These are phyloP conservation scores for Oligia strigilis DNA, from an alignment of 2,888 invertebrate species.

Conservation along the genomic window DNA sequence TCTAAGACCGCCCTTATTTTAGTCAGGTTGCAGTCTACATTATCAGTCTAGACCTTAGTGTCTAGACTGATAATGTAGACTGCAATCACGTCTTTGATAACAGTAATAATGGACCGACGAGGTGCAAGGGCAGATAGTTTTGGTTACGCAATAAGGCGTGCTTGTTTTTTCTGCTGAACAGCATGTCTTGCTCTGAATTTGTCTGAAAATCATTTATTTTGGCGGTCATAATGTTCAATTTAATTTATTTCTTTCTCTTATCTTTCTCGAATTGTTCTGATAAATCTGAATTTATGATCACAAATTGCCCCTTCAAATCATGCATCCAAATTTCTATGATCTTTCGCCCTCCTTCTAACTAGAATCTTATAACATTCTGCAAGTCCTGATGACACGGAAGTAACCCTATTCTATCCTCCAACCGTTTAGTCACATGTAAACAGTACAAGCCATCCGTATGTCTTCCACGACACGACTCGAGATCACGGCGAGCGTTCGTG, in stretches of 20 bases:
- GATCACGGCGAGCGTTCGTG: constrained; percentile 59
- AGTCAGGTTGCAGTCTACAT: too few relatives aligned
- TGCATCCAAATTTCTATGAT: background rate
- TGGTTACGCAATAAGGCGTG: background rate
- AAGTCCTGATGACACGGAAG: background rate
- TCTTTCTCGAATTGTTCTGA: background rate
- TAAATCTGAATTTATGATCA: background rate
- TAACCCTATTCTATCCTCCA: background rate
- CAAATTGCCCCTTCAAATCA: background rate
- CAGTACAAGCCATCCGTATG: constrained; percentile 41
- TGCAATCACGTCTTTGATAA: constrained; percentile 6
- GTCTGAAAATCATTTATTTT: background rate
- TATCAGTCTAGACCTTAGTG: constrained; percentile 5
- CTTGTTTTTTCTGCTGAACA: background rate
- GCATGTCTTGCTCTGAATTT: background rate
- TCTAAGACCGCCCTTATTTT: background rate
- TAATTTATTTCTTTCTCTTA: background rate
- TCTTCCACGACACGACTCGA: constrained; percentile 54
- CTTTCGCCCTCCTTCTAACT: background rate
- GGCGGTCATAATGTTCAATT: background rate
- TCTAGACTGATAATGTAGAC: constrained; percentile 9
- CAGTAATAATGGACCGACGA: background rate
- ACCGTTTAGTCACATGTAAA: constrained; percentile 43
- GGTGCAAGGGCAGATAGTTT: background rate
- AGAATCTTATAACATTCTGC: background rate